A percentile compares a stretch with the other conserved stretches of the same genome.
Evolutionary conservation across 2,113 vertebrate species (phyloP).

Genomic region (Rhodinocichla rosea): DNA sequence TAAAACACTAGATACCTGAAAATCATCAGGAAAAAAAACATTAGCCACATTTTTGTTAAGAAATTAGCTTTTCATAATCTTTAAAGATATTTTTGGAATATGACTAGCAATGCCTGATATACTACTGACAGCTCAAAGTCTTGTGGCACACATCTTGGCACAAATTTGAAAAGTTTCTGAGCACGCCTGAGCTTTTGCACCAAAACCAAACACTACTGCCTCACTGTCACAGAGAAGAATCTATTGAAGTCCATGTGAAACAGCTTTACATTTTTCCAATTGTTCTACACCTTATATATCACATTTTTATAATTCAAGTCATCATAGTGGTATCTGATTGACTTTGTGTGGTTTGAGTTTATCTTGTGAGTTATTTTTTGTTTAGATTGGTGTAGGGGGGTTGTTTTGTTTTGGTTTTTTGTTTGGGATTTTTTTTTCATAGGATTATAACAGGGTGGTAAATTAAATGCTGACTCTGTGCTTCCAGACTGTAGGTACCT

Average conservation of each 20-base stretch:
- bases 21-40: not conserved
- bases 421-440: not conserved
- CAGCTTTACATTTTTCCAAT: not conserved
- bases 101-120: not conserved
- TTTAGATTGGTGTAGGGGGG: accelerated
- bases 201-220: not conserved
- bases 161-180: not conserved
- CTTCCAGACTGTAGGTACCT: not conserved
- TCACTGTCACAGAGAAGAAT: not conserved
- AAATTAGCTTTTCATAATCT: not conserved
- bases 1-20: conserved; percentile 95
- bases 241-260: not conserved
- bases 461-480: not conserved
- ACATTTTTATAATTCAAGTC: not conserved
- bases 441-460: not conserved
- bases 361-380: not conserved
- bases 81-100: not conserved
- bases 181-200: not conserved
- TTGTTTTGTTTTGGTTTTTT: not conserved
- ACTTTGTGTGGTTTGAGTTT: not conserved
- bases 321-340: not conserved
- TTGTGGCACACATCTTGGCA: not conserved
- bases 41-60: not conserved
- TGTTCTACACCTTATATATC: not conserved
- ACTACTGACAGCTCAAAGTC: not conserved